Evolutionary conservation across 2,797 vertebrate genomes (phyloP).

Genomic region (Capromys pilorides): DNA sequence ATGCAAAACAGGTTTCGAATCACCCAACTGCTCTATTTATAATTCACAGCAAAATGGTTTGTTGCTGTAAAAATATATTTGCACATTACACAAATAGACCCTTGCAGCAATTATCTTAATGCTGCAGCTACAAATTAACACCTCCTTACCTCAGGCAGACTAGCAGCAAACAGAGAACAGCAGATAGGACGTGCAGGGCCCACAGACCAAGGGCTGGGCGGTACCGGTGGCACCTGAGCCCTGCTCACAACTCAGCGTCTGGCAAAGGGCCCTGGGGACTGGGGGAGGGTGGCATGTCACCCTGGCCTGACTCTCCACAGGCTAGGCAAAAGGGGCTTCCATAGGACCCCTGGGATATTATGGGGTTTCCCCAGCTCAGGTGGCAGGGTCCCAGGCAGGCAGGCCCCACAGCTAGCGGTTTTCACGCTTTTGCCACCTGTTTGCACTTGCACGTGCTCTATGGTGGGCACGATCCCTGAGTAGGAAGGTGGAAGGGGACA

Average conservation of each 20-base stretch:
- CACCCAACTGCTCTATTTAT: background rate
- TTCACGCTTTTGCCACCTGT: background rate
- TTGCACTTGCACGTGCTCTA: background rate
- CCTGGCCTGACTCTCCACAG: background rate
- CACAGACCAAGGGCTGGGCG: accelerated
- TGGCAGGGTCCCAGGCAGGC: background rate
- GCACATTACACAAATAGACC: conserved; percentile 58
- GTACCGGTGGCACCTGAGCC: accelerated
- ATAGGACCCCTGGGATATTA: background rate
- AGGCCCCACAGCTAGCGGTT: background rate
- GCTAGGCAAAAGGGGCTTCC: background rate
- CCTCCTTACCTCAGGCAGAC: background rate
- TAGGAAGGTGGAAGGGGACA: background rate
- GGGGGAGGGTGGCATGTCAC: too few relatives aligned
- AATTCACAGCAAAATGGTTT: conserved; percentile 56
- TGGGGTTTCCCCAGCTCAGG: background rate
- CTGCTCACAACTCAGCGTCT: accelerated
- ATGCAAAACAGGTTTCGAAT: background rate
- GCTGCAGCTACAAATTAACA: background rate
- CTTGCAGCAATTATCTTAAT: conserved; percentile 26
- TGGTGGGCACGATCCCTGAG: accelerated
- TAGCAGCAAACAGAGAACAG: background rate
- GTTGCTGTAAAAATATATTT: conserved; percentile 64
- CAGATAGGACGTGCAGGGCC: accelerated
- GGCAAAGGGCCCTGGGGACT: background rate